Percentiles rank a stretch among this genome's conserved stretches.
Conservation (phyloP, 2,888 invertebrate species). For the Cheiracanthium punctorium region DNA sequence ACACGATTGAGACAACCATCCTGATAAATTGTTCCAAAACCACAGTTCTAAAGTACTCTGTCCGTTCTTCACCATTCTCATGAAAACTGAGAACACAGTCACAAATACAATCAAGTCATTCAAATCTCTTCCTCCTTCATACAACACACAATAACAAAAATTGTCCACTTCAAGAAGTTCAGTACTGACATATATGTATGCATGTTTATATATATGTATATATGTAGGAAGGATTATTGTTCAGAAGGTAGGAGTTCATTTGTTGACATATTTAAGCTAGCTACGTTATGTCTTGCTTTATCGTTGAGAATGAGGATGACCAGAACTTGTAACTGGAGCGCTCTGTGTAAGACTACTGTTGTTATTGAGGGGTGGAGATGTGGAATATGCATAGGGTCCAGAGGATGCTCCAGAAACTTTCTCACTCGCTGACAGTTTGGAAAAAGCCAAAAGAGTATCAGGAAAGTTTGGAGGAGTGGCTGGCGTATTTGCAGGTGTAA, state of each 20-base stretch:
- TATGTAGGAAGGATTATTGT: conserved; percentile 38
- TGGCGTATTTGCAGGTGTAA: conserved; percentile 95
- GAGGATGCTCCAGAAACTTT: conserved; percentile 60
- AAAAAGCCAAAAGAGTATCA: conserved; percentile 90
- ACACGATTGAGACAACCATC: conserved; percentile 25
- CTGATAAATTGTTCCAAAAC: conserved; percentile 20
- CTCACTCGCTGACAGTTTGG: conserved; percentile 86
- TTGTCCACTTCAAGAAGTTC: conserved; percentile 16
- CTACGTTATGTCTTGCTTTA: conserved; percentile 22
- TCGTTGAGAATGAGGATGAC: conserved; percentile 49
- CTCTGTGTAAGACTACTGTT: conserved; percentile 59
- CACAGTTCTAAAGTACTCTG: conserved; percentile 19
- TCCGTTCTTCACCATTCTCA: conserved; percentile 23
- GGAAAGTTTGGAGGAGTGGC: conserved; percentile 96
- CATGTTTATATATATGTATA: too few species aligned
- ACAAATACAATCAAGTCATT: conserved; percentile 13
- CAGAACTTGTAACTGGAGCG: conserved; percentile 45
- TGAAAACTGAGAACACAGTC: conserved; percentile 42
- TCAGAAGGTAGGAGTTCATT: conserved; percentile 38
- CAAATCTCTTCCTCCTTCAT: neutral
- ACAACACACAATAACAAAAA: conserved; percentile 14
- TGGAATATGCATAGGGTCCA: conserved; percentile 43
- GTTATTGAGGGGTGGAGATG: conserved; percentile 59
- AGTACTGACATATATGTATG: neutral
- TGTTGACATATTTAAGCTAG: conserved; percentile 25